Evolutionary conservation across 1,140 invertebrate species (phyloP).

Genomic region (Zaprionus capensis): DNA sequence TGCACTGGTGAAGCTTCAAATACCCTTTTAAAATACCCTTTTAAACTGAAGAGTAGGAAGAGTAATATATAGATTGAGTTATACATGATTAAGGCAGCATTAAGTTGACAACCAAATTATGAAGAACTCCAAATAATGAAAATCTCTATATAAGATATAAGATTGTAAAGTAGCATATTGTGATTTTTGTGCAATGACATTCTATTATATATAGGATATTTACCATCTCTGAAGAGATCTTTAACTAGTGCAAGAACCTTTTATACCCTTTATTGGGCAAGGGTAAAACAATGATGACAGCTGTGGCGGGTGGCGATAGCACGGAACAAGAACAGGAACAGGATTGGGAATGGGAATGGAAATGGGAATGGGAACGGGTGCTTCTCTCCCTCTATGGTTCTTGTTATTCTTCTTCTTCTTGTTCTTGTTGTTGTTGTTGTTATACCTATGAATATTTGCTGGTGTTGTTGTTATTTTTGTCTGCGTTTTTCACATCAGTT

Average conservation of each 20-base stretch:
- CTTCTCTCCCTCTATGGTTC: neutral
- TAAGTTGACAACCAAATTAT: too few relatives aligned
- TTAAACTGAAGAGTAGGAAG: too few relatives aligned
- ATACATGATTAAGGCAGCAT: too few relatives aligned
- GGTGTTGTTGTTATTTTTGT: neutral
- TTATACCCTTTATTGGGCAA: neutral
- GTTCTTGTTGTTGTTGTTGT: constrained; percentile 18
- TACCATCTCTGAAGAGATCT: too few relatives aligned
- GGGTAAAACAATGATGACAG: neutral
- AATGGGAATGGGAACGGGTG: constrained; percentile 17
- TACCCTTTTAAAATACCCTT: neutral
- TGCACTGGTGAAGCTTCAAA: neutral
- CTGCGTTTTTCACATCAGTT: neutral
- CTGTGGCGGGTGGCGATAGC: neutral
- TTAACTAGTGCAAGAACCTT: too few relatives aligned
- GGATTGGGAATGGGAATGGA: neutral
- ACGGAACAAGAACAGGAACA: neutral
- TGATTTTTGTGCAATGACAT: too few relatives aligned
- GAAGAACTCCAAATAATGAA: too few relatives aligned
- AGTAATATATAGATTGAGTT: too few relatives aligned
- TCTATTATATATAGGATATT: too few relatives aligned
- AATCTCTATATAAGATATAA: too few relatives aligned
- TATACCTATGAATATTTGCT: constrained; percentile 31
- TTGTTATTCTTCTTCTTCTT: constrained; percentile 3
- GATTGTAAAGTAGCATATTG: too few relatives aligned